A percentile compares a stretch with the other conserved stretches of the same genome.
These are phyloP conservation scores for Sarcophaga carnaria DNA, from an alignment of 2,888 invertebrate genomes.

Conservation along the genomic window DNA sequence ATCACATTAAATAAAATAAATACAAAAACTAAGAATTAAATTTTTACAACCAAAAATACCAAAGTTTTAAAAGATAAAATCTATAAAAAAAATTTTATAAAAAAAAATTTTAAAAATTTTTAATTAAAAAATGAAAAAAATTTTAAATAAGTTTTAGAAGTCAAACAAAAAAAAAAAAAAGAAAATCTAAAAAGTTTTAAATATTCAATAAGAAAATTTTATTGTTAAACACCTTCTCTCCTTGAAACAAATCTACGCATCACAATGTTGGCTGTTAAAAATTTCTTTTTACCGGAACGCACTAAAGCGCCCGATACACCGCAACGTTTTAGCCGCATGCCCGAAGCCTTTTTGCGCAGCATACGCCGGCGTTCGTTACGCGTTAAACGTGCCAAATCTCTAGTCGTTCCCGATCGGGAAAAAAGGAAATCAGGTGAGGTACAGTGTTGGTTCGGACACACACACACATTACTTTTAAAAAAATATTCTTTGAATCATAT, in stretches of 20 bases:
- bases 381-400: slow-evolving; percentile 89
- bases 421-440: slow-evolving; percentile 91
- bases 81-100: background rate
- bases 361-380: slow-evolving; percentile 87
- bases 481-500: too few relatives aligned
- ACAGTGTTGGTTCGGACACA: slow-evolving; percentile 71
- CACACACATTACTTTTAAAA: background rate
- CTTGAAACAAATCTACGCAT: background rate
- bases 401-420: slow-evolving; percentile 86
- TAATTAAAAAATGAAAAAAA: background rate
- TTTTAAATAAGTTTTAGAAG: slow-evolving; percentile 5
- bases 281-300: slow-evolving; percentile 88
- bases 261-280: slow-evolving; percentile 87
- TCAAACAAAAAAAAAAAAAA: slow-evolving; percentile 42
- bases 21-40: background rate
- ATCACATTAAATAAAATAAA: slow-evolving; percentile 4
- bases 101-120: slow-evolving; percentile 1
- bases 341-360: slow-evolving; percentile 88
- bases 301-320: slow-evolving; percentile 83
- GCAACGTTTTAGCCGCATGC: slow-evolving; percentile 86
- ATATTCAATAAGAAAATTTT: too few relatives aligned
- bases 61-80: slow-evolving; percentile 9
- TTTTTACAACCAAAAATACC: slow-evolving; percentile 14
- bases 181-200: slow-evolving; percentile 21
- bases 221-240: slow-evolving; percentile 9